phyloP scores from a whole-genome alignment of 2,888 invertebrate species.

The Tetragonula carbonaria region DNA sequence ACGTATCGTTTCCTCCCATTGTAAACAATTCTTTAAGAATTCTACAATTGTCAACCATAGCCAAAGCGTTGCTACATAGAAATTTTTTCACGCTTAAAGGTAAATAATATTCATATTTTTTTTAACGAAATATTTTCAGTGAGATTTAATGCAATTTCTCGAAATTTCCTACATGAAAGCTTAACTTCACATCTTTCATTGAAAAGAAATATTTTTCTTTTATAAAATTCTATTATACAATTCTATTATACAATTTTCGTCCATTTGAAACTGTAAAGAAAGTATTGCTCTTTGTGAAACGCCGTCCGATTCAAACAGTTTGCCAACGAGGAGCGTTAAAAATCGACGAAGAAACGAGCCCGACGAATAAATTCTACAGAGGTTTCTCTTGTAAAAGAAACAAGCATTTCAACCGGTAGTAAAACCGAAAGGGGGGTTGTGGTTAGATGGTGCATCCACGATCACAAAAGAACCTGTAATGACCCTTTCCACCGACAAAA shows the following conservation, averaged over 20 bases:
- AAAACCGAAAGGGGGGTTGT: slow-evolving; percentile 45
- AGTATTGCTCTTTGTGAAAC: not conserved
- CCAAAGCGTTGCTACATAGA: not conserved
- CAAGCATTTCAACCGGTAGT: slow-evolving; percentile 38
- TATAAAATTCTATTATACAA: no score
- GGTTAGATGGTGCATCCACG: slow-evolving; percentile 58
- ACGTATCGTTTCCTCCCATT: not conserved
- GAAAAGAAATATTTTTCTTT: no score
- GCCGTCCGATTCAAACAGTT: not conserved
- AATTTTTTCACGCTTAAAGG: no score
- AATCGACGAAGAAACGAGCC: slow-evolving; percentile 14
- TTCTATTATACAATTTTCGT: not conserved
- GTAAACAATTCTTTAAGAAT: no score
- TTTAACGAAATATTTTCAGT: no score
- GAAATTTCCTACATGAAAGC: no score
- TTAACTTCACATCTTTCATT: no score
- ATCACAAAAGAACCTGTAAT: slow-evolving; percentile 75
- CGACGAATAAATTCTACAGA: slow-evolving; percentile 33
- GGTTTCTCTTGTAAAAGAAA: slow-evolving; percentile 32
- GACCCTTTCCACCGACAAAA: slow-evolving; percentile 58
- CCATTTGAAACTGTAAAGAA: not conserved
- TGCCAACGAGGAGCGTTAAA: not conserved
- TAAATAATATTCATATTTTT: no score
- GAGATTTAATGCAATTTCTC: no score
- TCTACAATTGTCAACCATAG: not conserved